Conservation (phyloP, 1,140 invertebrate genomes). For the Hetaerina americana region DNA sequence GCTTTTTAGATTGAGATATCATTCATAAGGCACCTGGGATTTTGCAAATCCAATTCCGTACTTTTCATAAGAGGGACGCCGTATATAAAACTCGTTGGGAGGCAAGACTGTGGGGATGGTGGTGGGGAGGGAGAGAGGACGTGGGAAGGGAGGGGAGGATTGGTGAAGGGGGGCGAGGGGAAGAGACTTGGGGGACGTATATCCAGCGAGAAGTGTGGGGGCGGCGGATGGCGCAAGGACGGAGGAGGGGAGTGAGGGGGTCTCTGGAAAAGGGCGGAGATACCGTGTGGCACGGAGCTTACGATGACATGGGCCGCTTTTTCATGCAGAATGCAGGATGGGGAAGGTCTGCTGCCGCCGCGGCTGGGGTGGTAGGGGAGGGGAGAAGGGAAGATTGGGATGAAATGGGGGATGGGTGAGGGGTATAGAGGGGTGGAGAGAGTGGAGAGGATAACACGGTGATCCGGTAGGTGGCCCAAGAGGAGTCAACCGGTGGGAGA, state of each 20-base stretch:
- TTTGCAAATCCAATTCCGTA: slow-evolving; percentile 7
- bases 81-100: neutral
- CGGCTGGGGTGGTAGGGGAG: no score
- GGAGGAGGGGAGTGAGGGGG: neutral
- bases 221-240: no score
- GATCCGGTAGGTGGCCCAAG: neutral
- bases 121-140: neutral
- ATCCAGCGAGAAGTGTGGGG: no score
- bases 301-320: neutral
- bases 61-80: slow-evolving; percentile 2
- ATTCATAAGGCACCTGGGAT: slow-evolving; percentile 8
- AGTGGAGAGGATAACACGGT: neutral
- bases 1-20: slow-evolving; percentile 4
- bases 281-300: neutral
- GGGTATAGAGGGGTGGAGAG: neutral
- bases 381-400: no score
- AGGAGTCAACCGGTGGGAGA: neutral
- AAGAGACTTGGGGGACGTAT: no score
- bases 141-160: neutral
- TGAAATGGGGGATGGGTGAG: no score
- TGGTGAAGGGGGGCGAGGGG: no score
- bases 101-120: neutral
- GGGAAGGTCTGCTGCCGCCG: no score
- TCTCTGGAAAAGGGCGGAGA: neutral
- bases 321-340: neutral